Base-by-base conservation (phyloP, 2,113 vertebrate genomes). In the Columbina picui region DNA sequence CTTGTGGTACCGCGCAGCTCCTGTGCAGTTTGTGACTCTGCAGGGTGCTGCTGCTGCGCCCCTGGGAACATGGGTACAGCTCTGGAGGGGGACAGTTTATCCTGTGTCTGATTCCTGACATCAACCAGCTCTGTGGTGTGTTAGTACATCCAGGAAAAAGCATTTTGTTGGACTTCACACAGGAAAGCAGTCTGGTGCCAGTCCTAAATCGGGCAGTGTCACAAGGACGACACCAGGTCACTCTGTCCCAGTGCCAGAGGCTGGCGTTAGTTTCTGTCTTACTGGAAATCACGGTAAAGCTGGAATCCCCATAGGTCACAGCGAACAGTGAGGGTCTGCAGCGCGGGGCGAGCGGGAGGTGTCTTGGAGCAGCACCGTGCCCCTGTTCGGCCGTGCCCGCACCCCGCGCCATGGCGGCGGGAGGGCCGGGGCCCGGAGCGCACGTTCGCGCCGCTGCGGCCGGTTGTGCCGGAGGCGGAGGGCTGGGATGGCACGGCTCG, bases 331-430 rank as follows among this genome's bases (percentile, higher is more conserved):
- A 4, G 32, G 63, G 29, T 12, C 52, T 64, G 65, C 3, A 21
- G 3, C 0, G 3, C 0, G 1, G 16, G 30, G 55, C 10, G 29
- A 2, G 32, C 2, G 16, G 18, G 26, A 39, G 71, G 10, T 4
- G 27, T 21, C 71, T 16, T 26, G 7, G n/a, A 14, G 61, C 3
- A 25, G 38, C 49, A 16, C 10, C 1, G 1, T 47, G 92, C 32
- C 71, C 39, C 0, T 3, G 49, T 21, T 53, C 53, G 26, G 2
- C 19, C 43, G 1, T 5, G 5, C 5, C 8, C n/a, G n/a, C n/a
- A n/a, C n/a, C n/a, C n/a, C n/a, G n/a, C n/a, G n/a, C n/a, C n/a
- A n/a, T n/a, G n/a, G n/a, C n/a, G n/a, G n/a, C n/a, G n/a, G n/a
- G n/a, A 5, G 36, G 60, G 36, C 38, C 17, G 14, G 67, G 45